Percentiles rank a stretch among this genome's conserved stretches.
Conservation (phyloP, 2,113 vertebrate species). For the Urocynchramus pylzowi region DNA sequence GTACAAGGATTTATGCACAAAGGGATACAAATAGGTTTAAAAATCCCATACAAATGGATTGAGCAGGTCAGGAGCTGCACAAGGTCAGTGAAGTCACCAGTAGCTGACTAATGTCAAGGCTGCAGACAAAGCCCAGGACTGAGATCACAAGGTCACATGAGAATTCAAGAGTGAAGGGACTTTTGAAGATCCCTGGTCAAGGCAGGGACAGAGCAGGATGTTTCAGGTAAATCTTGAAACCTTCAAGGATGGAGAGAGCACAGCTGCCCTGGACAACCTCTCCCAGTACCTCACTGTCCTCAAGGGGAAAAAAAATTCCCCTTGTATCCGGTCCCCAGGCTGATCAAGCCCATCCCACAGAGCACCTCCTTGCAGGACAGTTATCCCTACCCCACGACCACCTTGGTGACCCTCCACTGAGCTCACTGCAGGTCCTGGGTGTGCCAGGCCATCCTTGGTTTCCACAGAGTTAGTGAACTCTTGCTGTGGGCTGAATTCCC, state of each 20-base stretch:
- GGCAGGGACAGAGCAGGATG: background rate
- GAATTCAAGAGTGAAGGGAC: background rate
- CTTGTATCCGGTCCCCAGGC: background rate
- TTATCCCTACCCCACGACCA: background rate
- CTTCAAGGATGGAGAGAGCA: background rate
- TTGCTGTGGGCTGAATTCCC: background rate
- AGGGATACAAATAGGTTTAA: background rate
- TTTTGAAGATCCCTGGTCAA: background rate
- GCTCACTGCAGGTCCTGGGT: background rate
- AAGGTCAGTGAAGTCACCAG: background rate
- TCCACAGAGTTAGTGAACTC: background rate
- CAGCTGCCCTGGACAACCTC: background rate
- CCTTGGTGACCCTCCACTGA: background rate
- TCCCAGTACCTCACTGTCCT: background rate
- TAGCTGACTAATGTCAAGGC: background rate
- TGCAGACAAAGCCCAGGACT: background rate
- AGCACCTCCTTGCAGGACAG: background rate
- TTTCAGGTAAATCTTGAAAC: background rate
- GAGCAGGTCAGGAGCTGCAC: background rate
- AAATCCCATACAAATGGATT: background rate
- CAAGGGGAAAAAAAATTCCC: background rate
- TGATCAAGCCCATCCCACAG: background rate
- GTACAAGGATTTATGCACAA: background rate
- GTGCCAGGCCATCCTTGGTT: background rate
- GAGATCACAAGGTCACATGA: background rate